Evolutionary conservation across 2,113 vertebrate genomes (phyloP), one percentile per base, ranked within the genome.

Genomic region (Hydrochoerus hydrochaeris): DNA sequence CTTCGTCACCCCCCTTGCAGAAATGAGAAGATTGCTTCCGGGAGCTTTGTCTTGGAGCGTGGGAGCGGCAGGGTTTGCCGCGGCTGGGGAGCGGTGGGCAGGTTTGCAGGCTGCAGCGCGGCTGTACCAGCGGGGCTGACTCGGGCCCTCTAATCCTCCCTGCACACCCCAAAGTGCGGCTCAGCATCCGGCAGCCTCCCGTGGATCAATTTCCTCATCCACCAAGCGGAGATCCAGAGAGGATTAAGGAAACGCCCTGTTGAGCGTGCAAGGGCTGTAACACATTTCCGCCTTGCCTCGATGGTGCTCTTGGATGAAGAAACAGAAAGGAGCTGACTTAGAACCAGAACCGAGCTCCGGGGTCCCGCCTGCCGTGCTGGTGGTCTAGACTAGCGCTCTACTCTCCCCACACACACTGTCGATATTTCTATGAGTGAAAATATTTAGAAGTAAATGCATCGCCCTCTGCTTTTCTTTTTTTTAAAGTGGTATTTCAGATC

Each of bases 401-500:
- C 11, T 28, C 2, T 12, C 26, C 54, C 32, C 54, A 57, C 13
- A 44, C 6, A 38, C 19, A 77, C 19, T 62, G 22, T 28, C 19
- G 5, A 88, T 93, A 83, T 84, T 81, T 81, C 52, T 52, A 30
- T 60, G 52, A 87, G 82, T 91, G 77, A 65, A 88, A 81, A 26
- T 46, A 67, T 77, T 88, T 57, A 94, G 73, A 94, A 87, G 49
- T 63, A 46, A 90, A 94, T 19, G 17, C 3, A 77, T 62, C 62
- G 2, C 8, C n/a, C n/a, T 13, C n/a, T 46, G 20, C 65, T 46
- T 63, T 54, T 35, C n/a, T n/a, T n/a, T n/a, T n/a, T n/a, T n/a
- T n/a, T n/a, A n/a, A n/a, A n/a, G 46, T 46, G 46, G 35, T 58
- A 85, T 65, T 94, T 97, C 54, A 60, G 67, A 28, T 92, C 78